Conservation (phyloP, 2,113 vertebrate genomes). For the Columba janthina region DNA sequence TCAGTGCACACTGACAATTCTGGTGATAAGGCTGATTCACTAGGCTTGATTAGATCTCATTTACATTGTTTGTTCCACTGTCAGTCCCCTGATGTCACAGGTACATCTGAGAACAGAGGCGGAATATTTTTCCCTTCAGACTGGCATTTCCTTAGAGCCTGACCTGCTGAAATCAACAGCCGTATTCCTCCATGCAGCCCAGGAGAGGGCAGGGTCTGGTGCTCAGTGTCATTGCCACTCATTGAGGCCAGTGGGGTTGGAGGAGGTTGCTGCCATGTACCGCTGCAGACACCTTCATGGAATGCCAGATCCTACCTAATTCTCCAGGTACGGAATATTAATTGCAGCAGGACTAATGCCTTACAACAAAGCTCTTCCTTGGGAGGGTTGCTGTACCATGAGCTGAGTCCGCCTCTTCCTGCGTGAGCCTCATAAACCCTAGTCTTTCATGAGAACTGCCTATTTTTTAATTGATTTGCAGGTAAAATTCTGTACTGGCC, state of each 20-base stretch:
- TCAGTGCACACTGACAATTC: slow-evolving; percentile 24
- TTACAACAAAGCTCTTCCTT: background rate
- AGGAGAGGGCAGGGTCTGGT: background rate
- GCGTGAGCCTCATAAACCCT: background rate
- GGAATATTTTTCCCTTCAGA: background rate
- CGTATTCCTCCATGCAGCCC: background rate
- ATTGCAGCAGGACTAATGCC: background rate
- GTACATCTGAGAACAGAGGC: background rate
- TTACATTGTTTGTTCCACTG: slow-evolving; percentile 19
- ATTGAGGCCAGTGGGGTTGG: background rate
- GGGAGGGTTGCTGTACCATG: background rate
- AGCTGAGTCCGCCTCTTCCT: background rate
- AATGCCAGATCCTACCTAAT: background rate
- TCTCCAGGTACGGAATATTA: background rate
- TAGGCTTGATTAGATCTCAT: slow-evolving; percentile 27
- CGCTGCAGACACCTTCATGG: background rate
- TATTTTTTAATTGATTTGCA: background rate
- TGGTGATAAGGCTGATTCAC: background rate
- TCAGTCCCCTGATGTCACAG: slow-evolving; percentile 19
- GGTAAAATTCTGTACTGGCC: background rate
- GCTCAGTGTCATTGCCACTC: accelerated
- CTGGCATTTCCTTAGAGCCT: background rate
- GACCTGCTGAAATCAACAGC: background rate
- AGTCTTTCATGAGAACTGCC: background rate
- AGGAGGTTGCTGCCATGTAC: background rate